phyloP scores from a whole-genome alignment of 2,888 invertebrate genomes.

The Branchellion lobata region DNA sequence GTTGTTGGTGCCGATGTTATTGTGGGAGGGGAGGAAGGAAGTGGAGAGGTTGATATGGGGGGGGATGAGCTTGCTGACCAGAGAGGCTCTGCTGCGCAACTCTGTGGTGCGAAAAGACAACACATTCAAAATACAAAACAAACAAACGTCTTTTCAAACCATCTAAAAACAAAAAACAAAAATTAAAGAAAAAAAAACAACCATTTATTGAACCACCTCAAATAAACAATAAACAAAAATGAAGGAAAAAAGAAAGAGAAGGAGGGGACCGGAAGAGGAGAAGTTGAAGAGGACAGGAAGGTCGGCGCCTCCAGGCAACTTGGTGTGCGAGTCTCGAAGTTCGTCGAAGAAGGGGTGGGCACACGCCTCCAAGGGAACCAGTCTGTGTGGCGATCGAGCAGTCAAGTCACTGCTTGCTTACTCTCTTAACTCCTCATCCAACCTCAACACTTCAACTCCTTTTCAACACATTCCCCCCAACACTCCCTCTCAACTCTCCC shows the following conservation, averaged over 20 bases:
- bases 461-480: no score
- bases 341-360: conserved; percentile 98
- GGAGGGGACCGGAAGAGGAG: conserved; percentile 76
- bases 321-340: conserved; percentile 79
- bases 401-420: no score
- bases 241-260: not conserved
- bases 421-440: no score
- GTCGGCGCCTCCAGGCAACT: conserved; percentile 87
- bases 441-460: no score
- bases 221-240: not conserved
- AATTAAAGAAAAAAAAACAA: not conserved
- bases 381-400: no score
- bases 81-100: conserved; percentile 83
- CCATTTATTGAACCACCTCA: not conserved
- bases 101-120: conserved; percentile 66
- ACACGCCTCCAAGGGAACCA: conserved; percentile 94
- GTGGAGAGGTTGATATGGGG: conserved; percentile 63
- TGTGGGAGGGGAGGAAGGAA: not conserved
- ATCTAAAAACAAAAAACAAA: not conserved
- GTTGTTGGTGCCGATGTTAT: conserved; percentile 10
- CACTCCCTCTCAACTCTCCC: no score
- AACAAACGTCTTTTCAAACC: not conserved
- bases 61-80: conserved; percentile 85
- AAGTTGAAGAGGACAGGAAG: conserved; percentile 96
- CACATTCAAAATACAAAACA: not conserved